These are phyloP conservation scores for Latheticus oryzae DNA, from an alignment of 2,888 invertebrate species.

Conservation along the genomic window DNA sequence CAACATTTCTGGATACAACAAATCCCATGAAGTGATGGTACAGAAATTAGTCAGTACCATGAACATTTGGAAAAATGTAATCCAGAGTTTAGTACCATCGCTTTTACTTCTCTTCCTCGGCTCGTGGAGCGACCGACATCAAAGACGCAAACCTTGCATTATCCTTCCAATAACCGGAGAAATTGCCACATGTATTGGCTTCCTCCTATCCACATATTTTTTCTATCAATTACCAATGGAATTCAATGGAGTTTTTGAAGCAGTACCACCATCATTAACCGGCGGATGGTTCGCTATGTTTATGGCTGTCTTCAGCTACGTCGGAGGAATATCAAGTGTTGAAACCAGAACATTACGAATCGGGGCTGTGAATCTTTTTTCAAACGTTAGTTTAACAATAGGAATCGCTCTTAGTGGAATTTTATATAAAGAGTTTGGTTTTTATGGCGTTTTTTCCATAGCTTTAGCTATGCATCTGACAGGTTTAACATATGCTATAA, in stretches of 20 bases:
- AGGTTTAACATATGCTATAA: slow-evolving; percentile 67
- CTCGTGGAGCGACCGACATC: slow-evolving; percentile 72
- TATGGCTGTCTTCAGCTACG: slow-evolving; percentile 72
- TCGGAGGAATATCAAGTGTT: slow-evolving; percentile 70
- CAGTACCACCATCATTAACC: slow-evolving; percentile 68
- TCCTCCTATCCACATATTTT: slow-evolving; percentile 68
- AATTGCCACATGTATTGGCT: slow-evolving; percentile 66
- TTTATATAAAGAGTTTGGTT: slow-evolving; percentile 65
- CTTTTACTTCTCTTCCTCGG: slow-evolving; percentile 70
- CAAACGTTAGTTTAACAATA: slow-evolving; percentile 67
- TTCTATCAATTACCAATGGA: slow-evolving; percentile 70
- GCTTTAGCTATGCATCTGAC: slow-evolving; percentile 64
- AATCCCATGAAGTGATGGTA: slow-evolving; percentile 65
- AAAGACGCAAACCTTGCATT: slow-evolving; percentile 70
- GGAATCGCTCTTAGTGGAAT: slow-evolving; percentile 68
- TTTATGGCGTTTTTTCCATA: slow-evolving; percentile 69
- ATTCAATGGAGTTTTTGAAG: slow-evolving; percentile 68
- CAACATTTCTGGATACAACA: slow-evolving; percentile 74
- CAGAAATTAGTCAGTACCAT: slow-evolving; percentile 60
- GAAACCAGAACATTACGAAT: slow-evolving; percentile 71
- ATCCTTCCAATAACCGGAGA: slow-evolving; percentile 70
- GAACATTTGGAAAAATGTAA: slow-evolving; percentile 69
- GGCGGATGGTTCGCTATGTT: slow-evolving; percentile 70
- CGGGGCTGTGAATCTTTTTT: slow-evolving; percentile 69
- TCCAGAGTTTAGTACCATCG: slow-evolving; percentile 69